A percentile compares a stretch with the other conserved stretches of the same genome.
These are phyloP conservation scores for Petaurus breviceps DNA, from an alignment of 2,113 vertebrate species.

Conservation along the genomic window DNA sequence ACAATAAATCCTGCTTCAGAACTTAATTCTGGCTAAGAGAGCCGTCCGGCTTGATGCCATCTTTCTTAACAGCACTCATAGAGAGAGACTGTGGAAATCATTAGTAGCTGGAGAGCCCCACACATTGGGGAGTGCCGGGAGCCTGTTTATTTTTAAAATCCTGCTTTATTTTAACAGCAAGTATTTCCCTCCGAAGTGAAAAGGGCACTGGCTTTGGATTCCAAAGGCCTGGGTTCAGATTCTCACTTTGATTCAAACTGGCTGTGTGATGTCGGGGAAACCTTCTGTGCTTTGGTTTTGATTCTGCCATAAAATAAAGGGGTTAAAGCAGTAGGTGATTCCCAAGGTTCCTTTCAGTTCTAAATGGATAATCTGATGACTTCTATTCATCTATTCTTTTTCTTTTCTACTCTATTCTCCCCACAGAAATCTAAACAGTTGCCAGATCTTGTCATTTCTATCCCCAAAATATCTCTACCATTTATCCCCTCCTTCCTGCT, in stretches of 20 bases:
- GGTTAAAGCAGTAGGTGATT: not conserved
- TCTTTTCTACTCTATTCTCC: not conserved
- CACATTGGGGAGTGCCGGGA: not conserved
- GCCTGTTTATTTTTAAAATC: not conserved
- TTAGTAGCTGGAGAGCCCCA: not conserved
- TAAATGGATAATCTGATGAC: not conserved
- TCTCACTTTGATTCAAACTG: not conserved
- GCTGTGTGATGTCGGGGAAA: not conserved
- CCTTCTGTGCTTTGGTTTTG: not conserved
- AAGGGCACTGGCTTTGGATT: not conserved
- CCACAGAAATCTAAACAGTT: not conserved
- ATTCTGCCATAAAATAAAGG: not conserved
- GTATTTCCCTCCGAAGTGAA: not conserved
- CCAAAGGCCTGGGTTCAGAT: not conserved
- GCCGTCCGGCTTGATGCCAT: not conserved
- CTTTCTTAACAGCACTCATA: not conserved
- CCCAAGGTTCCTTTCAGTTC: not conserved
- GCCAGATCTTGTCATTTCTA: not conserved
- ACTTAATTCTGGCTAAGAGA: not conserved
- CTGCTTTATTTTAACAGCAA: not conserved
- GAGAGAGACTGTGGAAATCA: not conserved
- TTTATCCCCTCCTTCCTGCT: not conserved
- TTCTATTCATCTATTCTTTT: not conserved
- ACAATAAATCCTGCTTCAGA: slow-evolving; percentile 56
- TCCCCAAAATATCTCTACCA: not conserved